A percentile compares a stretch with the other conserved stretches of the same genome.
phyloP scores from a whole-genome alignment of 1,140 invertebrate species.

The Meloidogyne floridensis region DNA sequence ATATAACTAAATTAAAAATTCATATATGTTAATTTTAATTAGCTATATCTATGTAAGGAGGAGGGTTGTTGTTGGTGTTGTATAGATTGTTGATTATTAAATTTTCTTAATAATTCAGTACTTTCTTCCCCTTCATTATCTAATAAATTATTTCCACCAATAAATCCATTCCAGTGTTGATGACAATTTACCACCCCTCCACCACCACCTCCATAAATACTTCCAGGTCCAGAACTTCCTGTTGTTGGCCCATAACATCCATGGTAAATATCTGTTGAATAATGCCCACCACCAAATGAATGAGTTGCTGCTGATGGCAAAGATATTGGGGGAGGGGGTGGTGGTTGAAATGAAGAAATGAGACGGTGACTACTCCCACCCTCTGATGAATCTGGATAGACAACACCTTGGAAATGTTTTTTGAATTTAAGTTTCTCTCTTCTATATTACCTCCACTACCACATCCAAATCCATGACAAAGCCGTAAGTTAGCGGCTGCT shows the following conservation, averaged over 20 bases:
- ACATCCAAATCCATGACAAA: not conserved
- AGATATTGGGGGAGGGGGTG: not conserved
- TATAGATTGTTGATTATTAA: not conserved
- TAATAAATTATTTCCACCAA: not conserved
- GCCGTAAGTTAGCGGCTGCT: constrained; percentile 15
- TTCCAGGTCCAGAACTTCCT: not conserved
- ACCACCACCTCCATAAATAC: constrained; percentile 16
- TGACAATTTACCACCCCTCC: not conserved
- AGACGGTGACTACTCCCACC: constrained; percentile 23
- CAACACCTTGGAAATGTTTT: not conserved
- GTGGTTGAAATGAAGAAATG: not conserved
- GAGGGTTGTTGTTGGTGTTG: constrained; percentile 5
- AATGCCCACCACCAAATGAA: not conserved
- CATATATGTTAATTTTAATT: constrained; percentile 1
- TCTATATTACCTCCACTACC: not conserved
- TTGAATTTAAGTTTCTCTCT: too few species aligned
- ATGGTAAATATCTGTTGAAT: constrained; percentile 23
- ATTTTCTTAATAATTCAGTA: constrained; percentile 1
- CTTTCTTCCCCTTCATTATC: not conserved
- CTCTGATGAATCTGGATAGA: constrained; percentile 28
- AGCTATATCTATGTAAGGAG: constrained; percentile 14
- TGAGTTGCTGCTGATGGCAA: not conserved
- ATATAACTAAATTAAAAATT: not conserved
- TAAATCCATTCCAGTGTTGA: constrained; percentile 1
- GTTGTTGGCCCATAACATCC: constrained; percentile 15